Evolutionary conservation across 2,113 vertebrate species (phyloP), one percentile per base, ranked within the genome.

Genomic region (Myotis lucifugus): DNA sequence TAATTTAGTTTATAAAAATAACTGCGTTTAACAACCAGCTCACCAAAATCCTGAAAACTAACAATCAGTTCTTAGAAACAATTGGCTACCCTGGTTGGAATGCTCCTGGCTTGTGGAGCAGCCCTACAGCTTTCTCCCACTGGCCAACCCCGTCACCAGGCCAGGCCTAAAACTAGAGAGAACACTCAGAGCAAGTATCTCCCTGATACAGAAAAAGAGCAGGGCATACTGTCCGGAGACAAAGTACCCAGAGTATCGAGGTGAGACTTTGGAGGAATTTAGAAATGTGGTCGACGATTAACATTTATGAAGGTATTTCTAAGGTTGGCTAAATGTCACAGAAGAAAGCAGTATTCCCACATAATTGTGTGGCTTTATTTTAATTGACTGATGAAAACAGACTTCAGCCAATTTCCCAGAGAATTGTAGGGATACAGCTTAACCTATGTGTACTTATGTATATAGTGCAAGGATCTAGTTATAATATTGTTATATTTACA

Each of bases 331-430:
- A 76, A 88, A 73, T 61, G 79, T 86, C 79, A 87, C 19, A 77
- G 84, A 86, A 56, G 70, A 88, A 34, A 86, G 19, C 11, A 21
- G 17, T 86, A 67, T n/a, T 17, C 13, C 0, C 59, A 4, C 34
- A 34, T 89, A 67, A 86, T 92, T 83, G 40, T 89, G 2, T 25
- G 27, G 61, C 25, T 96, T 96, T 37, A 85, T 67, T 69, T 2
- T 88, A 94, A 90, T 9, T 40, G 69, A 48, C 27, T 32, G 72
- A 66, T 76, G 61, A 96, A 96, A 95, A 88, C 40, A 17, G 37
- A 92, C 82, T 96, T 95, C 66, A 90, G 4, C 29, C n/a, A 92
- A 79, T 86, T 86, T 67, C 94, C 42, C 23, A 56, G 89, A 96
- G 67, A 92, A 90, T 54, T 73, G 6, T 70, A 40, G 66, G 84